phyloP scores from a whole-genome alignment of 2,113 vertebrate species.

The Casuarius casuarius region DNA sequence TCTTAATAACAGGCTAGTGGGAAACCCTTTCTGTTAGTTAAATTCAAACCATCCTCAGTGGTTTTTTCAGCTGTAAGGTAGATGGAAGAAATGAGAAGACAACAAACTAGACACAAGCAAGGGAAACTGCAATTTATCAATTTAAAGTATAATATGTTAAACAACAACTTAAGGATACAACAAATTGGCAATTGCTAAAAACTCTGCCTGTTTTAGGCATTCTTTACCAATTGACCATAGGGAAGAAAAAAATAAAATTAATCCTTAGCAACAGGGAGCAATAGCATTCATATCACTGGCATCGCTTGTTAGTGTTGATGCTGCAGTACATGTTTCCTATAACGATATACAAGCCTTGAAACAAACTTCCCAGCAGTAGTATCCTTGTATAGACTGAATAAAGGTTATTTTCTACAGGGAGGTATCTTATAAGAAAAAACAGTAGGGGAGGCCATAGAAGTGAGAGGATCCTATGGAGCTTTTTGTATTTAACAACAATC shows the following conservation, averaged over 20 bases:
- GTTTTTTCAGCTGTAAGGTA: background rate
- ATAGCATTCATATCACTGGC: constrained; percentile 63
- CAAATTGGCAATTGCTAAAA: constrained; percentile 46
- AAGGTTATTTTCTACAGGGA: constrained; percentile 89
- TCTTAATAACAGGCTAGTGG: background rate
- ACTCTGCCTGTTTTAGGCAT: constrained; percentile 4
- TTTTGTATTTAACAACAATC: constrained; percentile 90
- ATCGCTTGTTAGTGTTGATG: constrained; percentile 67
- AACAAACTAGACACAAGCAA: constrained; percentile 15
- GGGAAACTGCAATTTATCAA: constrained; percentile 6
- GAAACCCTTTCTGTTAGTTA: background rate
- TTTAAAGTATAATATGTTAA: background rate
- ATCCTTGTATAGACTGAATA: constrained; percentile 87
- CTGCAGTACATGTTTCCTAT: constrained; percentile 70
- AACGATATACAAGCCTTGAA: constrained; percentile 80
- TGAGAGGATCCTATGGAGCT: constrained; percentile 87
- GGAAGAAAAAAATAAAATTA: constrained; percentile 56
- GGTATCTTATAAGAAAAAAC: constrained; percentile 88
- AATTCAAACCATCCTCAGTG: background rate
- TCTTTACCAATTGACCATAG: constrained; percentile 36
- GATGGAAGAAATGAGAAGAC: background rate
- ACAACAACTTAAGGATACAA: constrained; percentile 25
- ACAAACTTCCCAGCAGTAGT: constrained; percentile 85
- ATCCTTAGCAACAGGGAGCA: constrained; percentile 48
- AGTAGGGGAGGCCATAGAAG: constrained; percentile 84